Base-by-base conservation (phyloP, 2,113 vertebrate genomes). In the Neofelis nebulosa region DNA sequence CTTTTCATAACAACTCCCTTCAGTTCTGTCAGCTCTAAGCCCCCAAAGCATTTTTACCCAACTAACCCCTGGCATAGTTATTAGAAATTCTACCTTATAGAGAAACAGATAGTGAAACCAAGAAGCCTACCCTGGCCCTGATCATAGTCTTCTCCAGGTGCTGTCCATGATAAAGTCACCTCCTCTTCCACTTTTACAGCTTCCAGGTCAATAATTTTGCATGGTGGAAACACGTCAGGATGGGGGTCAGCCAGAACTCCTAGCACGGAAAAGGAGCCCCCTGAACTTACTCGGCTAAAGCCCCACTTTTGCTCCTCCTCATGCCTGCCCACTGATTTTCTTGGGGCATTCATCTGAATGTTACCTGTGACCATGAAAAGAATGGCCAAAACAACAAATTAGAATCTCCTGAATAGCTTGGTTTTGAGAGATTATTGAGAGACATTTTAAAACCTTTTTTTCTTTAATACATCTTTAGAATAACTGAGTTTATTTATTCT, bases 71-170 rank as follows among this genome's bases (percentile, higher is more conserved):
- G 50, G 69, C 29, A 27, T 23, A 57, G 29, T 85, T 81, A 71
- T 90, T 92, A 81, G 88, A 91, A 84, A 85, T 21, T 9, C 45
- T 25, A 19, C 31, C 41, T 68, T 38, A 5, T 69, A 69, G 50
- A 84, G 90, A 96, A 90, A n/a, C 36, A 85, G 36, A 8, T 57
- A 71, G 66, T 38, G 41, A 95, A 61, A 18, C 19, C n/a, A 50
- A 82, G 5, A 89, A 85, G 86, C 95, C 25, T 98, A 99, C 98
- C 98, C 92, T 95, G 97, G 14, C 98, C 98, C 69, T 98, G 97
- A 78, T 99, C 99, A 18, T 97, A 98, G 94, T 99, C 91, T n/a
- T 98, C 98, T 93, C 98, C 99, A 45, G 98, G 97, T 48, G 98
- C 98, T 36, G 98, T 99, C 98, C 98, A 98, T 18, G 73, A 98